These are phyloP conservation scores for Protomyctophum bolini DNA, from an alignment of 2,113 vertebrate genomes.

Conservation along the genomic window DNA sequence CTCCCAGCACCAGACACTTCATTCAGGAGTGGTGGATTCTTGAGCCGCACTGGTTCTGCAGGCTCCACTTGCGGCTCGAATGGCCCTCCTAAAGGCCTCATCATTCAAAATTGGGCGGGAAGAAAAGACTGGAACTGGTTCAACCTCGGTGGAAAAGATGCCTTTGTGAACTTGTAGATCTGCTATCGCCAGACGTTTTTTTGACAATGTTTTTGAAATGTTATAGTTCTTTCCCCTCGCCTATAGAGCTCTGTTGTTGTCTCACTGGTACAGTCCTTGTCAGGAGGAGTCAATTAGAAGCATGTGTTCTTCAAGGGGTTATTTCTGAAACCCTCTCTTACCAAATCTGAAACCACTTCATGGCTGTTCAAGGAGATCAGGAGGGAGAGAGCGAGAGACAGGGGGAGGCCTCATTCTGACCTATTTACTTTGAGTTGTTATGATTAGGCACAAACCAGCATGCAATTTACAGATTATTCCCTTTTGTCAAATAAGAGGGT, in stretches of 20 bases:
- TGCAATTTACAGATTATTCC: slow-evolving; percentile 71
- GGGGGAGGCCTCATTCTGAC: slow-evolving; percentile 50
- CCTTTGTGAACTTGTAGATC: too few relatives aligned
- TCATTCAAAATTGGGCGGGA: too few relatives aligned
- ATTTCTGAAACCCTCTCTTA: slow-evolving; percentile 9
- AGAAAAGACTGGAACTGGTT: too few relatives aligned
- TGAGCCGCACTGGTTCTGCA: too few relatives aligned
- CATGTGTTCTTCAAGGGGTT: slow-evolving; percentile 19
- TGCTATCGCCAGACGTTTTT: too few relatives aligned
- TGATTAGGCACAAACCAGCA: slow-evolving; percentile 68
- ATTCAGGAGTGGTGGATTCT: too few relatives aligned
- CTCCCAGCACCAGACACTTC: too few relatives aligned
- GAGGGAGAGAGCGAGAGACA: background rate
- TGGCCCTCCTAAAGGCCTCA: too few relatives aligned
- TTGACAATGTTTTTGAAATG: too few relatives aligned
- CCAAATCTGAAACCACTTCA: slow-evolving; percentile 19
- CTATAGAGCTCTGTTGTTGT: background rate
- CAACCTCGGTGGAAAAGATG: too few relatives aligned
- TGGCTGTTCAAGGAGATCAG: background rate
- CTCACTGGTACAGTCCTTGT: background rate
- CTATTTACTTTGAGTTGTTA: slow-evolving; percentile 69
- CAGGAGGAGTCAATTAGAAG: slow-evolving; percentile 25
- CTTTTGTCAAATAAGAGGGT: slow-evolving; percentile 66
- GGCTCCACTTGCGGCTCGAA: too few relatives aligned
- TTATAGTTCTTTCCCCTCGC: background rate